Evolutionary conservation across 2,797 vertebrate species (phyloP).

Genomic region (Coendou prehensilis): DNA sequence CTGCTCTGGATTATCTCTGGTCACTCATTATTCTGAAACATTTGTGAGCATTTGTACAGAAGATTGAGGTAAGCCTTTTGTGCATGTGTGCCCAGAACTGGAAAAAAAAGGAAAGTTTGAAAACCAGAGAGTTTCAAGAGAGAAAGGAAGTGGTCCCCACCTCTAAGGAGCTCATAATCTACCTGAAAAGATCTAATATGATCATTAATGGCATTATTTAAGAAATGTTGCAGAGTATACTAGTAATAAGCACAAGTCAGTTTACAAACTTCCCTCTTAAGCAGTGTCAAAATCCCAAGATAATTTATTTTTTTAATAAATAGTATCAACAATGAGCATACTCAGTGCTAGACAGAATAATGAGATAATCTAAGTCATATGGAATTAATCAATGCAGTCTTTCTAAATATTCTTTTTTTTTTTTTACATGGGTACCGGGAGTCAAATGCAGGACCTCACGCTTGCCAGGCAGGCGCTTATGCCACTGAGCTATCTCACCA

Average conservation of each 20-base stretch:
- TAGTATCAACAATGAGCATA: background rate
- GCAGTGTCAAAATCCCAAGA: slow-evolving; percentile 23
- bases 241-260: background rate
- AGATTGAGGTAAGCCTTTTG: slow-evolving; percentile 48
- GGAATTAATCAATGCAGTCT: slow-evolving; percentile 44
- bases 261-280: slow-evolving; percentile 46
- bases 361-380: slow-evolving; percentile 33
- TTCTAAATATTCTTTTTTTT: background rate
- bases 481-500: no score
- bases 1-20: background rate
- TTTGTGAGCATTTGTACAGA: slow-evolving; percentile 39
- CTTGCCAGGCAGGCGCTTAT: no score
- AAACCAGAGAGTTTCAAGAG: slow-evolving; percentile 17
- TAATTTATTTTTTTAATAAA: slow-evolving; percentile 62
- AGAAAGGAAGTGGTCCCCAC: background rate
- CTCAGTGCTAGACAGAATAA: slow-evolving; percentile 12
- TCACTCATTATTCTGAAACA: slow-evolving; percentile 23
- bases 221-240: slow-evolving; percentile 5
- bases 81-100: background rate
- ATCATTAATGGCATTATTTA: slow-evolving; percentile 57
- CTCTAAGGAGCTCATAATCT: slow-evolving; percentile 23
- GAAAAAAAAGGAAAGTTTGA: background rate
- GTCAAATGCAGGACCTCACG: no score
- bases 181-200: slow-evolving; percentile 22
- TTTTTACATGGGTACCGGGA: no score